phyloP scores from a whole-genome alignment of 1,140 invertebrate genomes.

The Ceratina japonica region DNA sequence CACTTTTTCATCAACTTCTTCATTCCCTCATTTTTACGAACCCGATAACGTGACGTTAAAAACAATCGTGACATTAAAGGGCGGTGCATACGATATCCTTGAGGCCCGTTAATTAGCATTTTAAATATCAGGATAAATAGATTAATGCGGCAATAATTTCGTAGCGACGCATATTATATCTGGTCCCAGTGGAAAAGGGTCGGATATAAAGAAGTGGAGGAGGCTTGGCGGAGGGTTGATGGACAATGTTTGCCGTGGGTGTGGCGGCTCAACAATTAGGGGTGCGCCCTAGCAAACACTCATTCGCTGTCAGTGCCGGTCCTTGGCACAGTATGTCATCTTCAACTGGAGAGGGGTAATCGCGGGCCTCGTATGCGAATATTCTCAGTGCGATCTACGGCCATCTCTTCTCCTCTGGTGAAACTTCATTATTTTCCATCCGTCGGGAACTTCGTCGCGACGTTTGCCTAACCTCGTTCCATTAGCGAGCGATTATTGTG shows the following conservation, averaged over 20 bases:
- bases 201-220: conserved; percentile 1
- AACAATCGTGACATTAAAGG: no score
- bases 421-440: conserved; percentile 17
- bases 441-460: neutral
- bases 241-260: conserved; percentile 70
- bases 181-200: conserved; percentile 39
- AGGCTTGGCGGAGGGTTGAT: conserved; percentile 40
- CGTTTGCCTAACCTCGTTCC: no score
- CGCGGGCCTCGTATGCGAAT: conserved; percentile 6
- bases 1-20: no score
- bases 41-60: no score
- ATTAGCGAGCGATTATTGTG: no score
- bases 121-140: no score
- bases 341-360: conserved; percentile 58
- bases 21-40: no score
- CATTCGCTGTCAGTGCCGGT: conserved; percentile 60
- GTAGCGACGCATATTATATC: neutral
- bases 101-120: no score
- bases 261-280: conserved; percentile 72
- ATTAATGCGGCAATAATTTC: no score
- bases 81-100: no score
- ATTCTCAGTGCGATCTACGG: no score
- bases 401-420: no score
- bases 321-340: conserved; percentile 55
- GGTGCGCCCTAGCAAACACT: conserved; percentile 72